Percentiles rank a stretch among this genome's conserved stretches.
Evolutionary conservation across 2,797 vertebrate genomes (phyloP).

Genomic region (Ptychadena robeensis): DNA sequence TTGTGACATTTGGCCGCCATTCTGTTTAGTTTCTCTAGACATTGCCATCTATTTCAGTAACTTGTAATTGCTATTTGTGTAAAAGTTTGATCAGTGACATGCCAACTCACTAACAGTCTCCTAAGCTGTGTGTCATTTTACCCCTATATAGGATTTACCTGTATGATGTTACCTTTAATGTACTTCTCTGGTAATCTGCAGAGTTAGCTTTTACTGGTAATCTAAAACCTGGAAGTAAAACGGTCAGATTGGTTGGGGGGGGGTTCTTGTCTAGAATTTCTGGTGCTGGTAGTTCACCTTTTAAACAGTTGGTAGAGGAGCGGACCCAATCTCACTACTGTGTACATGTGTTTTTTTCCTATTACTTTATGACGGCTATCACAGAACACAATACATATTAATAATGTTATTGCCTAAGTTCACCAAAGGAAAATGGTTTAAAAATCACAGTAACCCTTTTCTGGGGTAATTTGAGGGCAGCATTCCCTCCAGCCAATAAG

Average conservation of each 20-base stretch:
- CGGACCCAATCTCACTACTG: not conserved
- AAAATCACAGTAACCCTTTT: no score
- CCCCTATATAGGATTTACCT: not conserved
- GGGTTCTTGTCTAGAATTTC: no score
- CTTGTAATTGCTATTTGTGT: not conserved
- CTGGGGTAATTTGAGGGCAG: no score
- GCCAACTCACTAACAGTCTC: not conserved
- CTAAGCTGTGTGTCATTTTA: not conserved
- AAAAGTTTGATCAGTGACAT: not conserved
- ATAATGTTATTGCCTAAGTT: no score
- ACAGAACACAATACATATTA: no score
- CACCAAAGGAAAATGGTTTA: no score
- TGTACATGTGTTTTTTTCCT: no score
- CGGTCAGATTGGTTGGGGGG: not conserved
- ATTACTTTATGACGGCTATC: no score
- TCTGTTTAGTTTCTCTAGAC: not conserved
- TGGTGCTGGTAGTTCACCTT: not conserved
- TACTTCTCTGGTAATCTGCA: not conserved
- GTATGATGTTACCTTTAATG: not conserved
- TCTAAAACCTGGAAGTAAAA: not conserved
- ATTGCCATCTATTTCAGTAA: not conserved
- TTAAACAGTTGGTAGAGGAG: not conserved
- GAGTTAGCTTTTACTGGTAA: not conserved
- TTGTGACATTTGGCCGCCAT: conserved; percentile 25
- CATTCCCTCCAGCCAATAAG: no score